Evolutionary conservation across 2,888 invertebrate genomes (phyloP).

Genomic region (Galerucella pusilla): DNA sequence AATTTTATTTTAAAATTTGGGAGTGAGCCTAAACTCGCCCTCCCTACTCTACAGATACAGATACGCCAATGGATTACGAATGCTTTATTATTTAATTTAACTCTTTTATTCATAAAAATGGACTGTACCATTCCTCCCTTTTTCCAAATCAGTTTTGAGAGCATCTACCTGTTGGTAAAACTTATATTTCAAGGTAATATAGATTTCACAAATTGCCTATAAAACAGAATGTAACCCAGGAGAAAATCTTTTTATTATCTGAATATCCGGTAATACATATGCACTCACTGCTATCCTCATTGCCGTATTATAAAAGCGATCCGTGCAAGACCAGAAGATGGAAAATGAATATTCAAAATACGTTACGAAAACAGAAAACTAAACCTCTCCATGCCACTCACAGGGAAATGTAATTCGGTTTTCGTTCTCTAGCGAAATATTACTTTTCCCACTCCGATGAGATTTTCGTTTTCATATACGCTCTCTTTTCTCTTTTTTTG

Average conservation of each 20-base stretch:
- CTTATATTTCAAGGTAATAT: neutral
- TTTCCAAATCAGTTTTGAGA: no score
- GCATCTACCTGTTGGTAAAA: neutral
- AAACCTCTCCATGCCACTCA: constrained; percentile 24
- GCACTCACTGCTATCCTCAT: constrained; percentile 13
- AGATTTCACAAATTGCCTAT: neutral
- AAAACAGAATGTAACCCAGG: neutral
- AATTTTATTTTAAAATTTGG: no score
- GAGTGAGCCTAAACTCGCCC: no score
- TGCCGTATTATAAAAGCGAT: constrained; percentile 11
- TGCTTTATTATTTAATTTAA: no score
- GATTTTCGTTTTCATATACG: constrained; percentile 28
- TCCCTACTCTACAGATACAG: no score
- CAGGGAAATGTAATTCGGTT: constrained; percentile 20
- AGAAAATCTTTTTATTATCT: neutral
- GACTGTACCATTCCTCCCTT: no score
- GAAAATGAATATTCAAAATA: constrained; percentile 33
- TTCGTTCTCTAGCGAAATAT: constrained; percentile 28
- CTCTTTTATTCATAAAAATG: no score
- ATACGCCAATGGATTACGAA: no score
- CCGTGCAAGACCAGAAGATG: constrained; percentile 12
- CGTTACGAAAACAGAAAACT: constrained; percentile 25
- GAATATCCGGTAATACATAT: neutral
- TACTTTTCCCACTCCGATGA: constrained; percentile 20
- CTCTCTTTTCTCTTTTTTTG: constrained; percentile 12